Percentiles rank a stretch among this genome's conserved stretches.
Evolutionary conservation across 92 coral and sea anemone species (phyloP).

Genomic region (Phenganax marumi): DNA sequence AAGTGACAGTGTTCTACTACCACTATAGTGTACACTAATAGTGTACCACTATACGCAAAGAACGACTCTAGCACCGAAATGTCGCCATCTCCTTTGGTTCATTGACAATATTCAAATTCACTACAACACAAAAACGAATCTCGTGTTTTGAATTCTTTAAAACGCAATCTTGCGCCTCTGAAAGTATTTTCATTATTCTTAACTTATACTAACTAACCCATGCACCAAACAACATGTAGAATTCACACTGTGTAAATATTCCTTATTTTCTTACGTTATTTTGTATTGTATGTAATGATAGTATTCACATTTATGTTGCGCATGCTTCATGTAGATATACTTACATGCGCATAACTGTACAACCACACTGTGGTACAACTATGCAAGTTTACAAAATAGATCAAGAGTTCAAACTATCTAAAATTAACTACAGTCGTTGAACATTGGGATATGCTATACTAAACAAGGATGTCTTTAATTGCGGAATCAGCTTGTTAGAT

Average conservation of each 20-base stretch:
- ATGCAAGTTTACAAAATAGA: too few relatives aligned
- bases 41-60: too few relatives aligned
- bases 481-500: too few relatives aligned
- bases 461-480: too few relatives aligned
- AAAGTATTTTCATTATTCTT: not conserved
- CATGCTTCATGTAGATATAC: not conserved
- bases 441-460: too few relatives aligned
- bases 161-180: not conserved
- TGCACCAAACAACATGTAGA: constrained; percentile 17
- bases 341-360: not conserved
- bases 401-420: too few relatives aligned
- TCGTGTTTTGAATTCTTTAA: not conserved
- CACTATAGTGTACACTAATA: too few relatives aligned
- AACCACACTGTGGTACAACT: too few relatives aligned
- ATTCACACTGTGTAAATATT: constrained; percentile 17
- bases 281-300: not conserved
- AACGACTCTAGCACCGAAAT: too few relatives aligned
- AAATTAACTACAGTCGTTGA: too few relatives aligned
- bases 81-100: too few relatives aligned
- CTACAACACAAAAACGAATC: not conserved
- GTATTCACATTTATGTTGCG: not conserved
- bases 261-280: constrained; percentile 3
- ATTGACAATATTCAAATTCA: not conserved
- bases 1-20: too few relatives aligned
- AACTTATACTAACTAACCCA: not conserved